Evolutionary conservation across 2,888 invertebrate species (phyloP), one percentile per base, ranked within the genome.

Genomic region (Morpho achilles): DNA sequence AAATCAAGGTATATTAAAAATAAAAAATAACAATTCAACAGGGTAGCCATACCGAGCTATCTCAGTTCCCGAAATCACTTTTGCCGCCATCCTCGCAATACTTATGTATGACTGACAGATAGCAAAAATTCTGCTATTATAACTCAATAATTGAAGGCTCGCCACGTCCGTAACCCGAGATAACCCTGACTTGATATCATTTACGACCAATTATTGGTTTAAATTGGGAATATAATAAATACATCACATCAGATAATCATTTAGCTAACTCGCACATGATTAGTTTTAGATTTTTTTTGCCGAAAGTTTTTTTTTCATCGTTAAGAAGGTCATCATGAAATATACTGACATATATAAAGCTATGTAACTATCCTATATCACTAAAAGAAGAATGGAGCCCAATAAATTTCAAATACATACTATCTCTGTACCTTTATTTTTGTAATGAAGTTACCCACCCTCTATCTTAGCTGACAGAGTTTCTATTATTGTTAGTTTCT

Each of bases 51-150:
- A 96, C 96, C 92, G 92, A 61, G 96, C 93, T 60, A 95, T 84
- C 77, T 92, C 86, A 2, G 92, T 93, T 73, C 95, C 95, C 53
- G 94, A 95, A 68, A 95, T 90, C 50, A 91, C 71, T 77, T 78
- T 64, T 53, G 87, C 87, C 65, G 81, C 80, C 86, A 87, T 87
- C 59, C 64, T 79, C 68, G 59, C 58, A 65, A 60, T 32, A 32
- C 32, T 32, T 32, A 32, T 5, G 67, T 62, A 59, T 32, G 67
- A 60, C 59, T 48, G 47, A 23, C 53, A 49, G 54, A 50, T 51
- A 16, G 55, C 50, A 9, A 47, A 57, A 50, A 50, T 45, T 52
- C 50, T 48, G 66, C 66, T 67, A 61, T 62, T 53, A 55, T 16
- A 48, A 53, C 43, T 57, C 32, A 61, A n/a, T 49, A n/a, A n/a